Evolutionary conservation across 2,113 vertebrate species (phyloP), one percentile per base, ranked within the genome.

Genomic region (Nannobrachium achirus): DNA sequence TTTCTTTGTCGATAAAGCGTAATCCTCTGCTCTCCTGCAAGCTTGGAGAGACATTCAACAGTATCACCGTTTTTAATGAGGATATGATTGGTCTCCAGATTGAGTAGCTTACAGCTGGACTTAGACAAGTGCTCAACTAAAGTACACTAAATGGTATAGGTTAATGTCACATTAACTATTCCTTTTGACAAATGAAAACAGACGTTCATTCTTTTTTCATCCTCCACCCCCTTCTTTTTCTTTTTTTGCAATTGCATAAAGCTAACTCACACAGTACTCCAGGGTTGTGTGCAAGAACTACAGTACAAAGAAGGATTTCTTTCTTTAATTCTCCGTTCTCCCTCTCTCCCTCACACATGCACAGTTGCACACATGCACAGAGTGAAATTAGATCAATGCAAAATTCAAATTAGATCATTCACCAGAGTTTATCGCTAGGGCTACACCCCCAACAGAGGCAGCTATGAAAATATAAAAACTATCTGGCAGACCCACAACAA

Each of bases 1-100:
- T 90, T 60, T 42, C 53, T 56, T 42, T 67, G 83, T 78, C 80
- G 75, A 85, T 79, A 50, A 45, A 20, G 52, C 48, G 72, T 80
- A 85, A 89, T 86, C 82, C 84, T 79, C 53, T 45, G 69, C 16
- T 76, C 79, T 77, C 38, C 56, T 7, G 49, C 55, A 70, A 62
- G 78, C 81, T 67, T 78, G 81, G 38, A 1, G 74, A 85, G 78
- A 75, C 58, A 64, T 80, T 67, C 60, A 77, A 70, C 66, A 79
- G 71, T 67, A 80, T 80, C 62, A 73, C 55, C 53, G 33, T 66
- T 82, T 33, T 81, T 85, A 89, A 87, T 88, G 83, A 89, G 88
- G 77, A 67, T 70, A 85, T 86, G 82, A 83, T 81, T 55, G 75
- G 77, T 73, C 75, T 79, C 73, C 66, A 56, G 78, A 76, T 73